Conservation (phyloP, 2,797 vertebrate genomes). For the Sebastes umbrosus region DNA sequence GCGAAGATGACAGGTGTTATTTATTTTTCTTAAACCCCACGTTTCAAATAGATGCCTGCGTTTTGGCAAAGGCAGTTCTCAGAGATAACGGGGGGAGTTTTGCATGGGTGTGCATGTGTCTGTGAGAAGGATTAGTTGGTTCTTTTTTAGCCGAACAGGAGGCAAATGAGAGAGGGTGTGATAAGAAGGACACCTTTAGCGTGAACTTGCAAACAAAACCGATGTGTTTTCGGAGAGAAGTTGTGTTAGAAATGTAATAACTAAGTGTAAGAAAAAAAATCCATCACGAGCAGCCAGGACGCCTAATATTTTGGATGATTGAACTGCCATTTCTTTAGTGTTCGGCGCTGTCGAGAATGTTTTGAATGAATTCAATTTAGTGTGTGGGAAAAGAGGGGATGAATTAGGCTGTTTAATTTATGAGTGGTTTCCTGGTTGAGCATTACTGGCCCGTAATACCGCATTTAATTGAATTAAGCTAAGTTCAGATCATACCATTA, state of each 20-base stretch:
- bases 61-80: constrained; percentile 15
- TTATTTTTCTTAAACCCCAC: constrained; percentile 24
- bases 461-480: constrained; percentile 54
- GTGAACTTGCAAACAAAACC: constrained; percentile 30
- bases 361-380: constrained; percentile 42
- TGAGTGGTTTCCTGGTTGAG: constrained; percentile 37
- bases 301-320: constrained; percentile 39
- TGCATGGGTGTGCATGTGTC: not conserved
- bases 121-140: constrained; percentile 6
- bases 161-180: constrained; percentile 48
- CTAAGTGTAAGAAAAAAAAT: constrained; percentile 13
- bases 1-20: constrained; percentile 45
- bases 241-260: constrained; percentile 42
- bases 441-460: constrained; percentile 39
- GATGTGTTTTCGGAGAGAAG: constrained; percentile 17
- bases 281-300: constrained; percentile 4
- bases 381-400: constrained; percentile 18
- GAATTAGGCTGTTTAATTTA: constrained; percentile 50
- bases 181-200: constrained; percentile 48
- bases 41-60: constrained; percentile 34
- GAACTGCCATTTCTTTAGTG: constrained; percentile 32
- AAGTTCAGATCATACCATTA: constrained; percentile 40
- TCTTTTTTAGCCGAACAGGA: constrained; percentile 8
- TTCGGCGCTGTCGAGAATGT: not conserved
- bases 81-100: constrained; percentile 1